phyloP scores from a whole-genome alignment of 2,797 vertebrate genomes.

The Lepus oiostolus region DNA sequence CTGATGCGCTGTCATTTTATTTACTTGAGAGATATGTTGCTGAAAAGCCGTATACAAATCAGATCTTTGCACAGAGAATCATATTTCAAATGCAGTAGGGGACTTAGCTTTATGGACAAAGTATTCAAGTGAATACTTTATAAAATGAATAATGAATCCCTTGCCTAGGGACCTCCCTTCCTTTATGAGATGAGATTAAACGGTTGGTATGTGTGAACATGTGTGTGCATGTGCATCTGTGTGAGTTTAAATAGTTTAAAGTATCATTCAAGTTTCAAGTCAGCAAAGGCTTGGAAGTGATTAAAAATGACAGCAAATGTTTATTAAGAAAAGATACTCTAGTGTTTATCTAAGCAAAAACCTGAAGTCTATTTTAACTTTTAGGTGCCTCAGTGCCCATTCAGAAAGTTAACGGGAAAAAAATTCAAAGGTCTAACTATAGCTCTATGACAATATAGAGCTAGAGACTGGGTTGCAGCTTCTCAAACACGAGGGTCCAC shows the following conservation, averaged over 20 bases:
- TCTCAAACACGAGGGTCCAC: neutral
- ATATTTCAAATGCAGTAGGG: slow-evolving; percentile 50
- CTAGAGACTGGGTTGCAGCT: neutral
- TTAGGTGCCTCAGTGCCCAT: neutral
- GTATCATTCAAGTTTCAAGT: neutral
- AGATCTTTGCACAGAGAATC: slow-evolving; percentile 50
- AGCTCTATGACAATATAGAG: neutral
- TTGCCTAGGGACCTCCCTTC: neutral
- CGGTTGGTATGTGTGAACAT: neutral
- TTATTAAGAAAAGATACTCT: neutral
- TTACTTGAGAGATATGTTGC: slow-evolving; percentile 58
- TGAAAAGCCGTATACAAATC: slow-evolving; percentile 58
- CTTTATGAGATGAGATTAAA: slow-evolving; percentile 21
- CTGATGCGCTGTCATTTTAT: slow-evolving; percentile 68
- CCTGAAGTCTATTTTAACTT: slow-evolving; percentile 45
- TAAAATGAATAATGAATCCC: slow-evolving; percentile 43
- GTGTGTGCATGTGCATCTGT: neutral
- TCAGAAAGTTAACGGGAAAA: slow-evolving; percentile 51
- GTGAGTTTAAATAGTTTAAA: neutral
- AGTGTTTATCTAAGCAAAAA: slow-evolving; percentile 19
- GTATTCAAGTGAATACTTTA: slow-evolving; percentile 26
- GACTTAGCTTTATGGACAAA: neutral
- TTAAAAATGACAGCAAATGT: slow-evolving; percentile 15
- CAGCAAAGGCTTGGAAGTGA: slow-evolving; percentile 3
- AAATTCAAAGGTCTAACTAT: neutral